Conservation (phyloP, 1,140 invertebrate genomes). For the Myzus persicae region DNA sequence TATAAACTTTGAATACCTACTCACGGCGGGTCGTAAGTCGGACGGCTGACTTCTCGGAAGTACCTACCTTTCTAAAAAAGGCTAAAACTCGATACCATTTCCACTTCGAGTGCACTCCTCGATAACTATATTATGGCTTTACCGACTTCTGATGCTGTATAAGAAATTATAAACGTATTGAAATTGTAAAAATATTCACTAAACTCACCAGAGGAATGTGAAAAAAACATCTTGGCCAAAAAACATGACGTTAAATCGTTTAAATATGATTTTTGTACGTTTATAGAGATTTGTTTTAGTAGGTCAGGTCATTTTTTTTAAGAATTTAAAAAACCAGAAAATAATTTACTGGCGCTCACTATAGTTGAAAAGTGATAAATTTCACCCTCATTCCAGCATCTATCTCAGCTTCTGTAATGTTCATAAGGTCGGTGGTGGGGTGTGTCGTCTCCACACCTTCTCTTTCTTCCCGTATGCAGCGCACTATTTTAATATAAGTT, state of each 20-base stretch:
- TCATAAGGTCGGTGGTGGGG: not conserved
- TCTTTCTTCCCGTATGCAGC: not conserved
- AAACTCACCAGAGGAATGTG: no score
- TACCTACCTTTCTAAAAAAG: not conserved
- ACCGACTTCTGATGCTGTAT: not conserved
- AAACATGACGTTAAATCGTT: not conserved
- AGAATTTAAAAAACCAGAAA: not conserved
- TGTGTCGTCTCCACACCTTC: not conserved
- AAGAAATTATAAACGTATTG: not conserved
- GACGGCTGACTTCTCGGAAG: not conserved
- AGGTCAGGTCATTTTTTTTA: not conserved
- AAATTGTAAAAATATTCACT: not conserved
- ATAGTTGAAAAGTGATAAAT: not conserved
- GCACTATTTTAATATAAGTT: not conserved
- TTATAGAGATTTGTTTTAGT: not conserved
- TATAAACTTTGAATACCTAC: not conserved
- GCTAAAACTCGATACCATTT: not conserved
- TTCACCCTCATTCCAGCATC: not conserved
- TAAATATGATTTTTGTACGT: not conserved
- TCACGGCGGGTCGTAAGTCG: not conserved
- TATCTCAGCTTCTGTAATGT: not conserved
- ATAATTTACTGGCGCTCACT: not conserved
- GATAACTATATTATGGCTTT: not conserved
- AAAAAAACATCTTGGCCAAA: no score
- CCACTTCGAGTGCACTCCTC: not conserved